A percentile compares a stretch with the other conserved stretches of the same genome.
phyloP scores from a whole-genome alignment of 2,797 vertebrate genomes.

The Sylvilagus floridanus region DNA sequence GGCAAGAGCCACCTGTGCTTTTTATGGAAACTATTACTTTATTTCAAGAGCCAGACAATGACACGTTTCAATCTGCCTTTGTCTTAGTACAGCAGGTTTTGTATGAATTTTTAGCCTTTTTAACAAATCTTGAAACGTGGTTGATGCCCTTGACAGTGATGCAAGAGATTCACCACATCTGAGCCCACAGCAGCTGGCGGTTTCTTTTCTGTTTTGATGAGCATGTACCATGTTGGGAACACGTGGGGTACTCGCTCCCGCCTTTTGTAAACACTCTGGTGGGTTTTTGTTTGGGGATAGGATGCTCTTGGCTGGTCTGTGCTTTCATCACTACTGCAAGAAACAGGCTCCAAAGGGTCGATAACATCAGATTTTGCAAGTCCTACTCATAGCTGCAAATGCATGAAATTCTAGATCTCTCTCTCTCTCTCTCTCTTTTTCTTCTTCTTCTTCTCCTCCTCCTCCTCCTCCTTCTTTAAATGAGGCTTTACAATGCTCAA shows the following conservation, averaged over 20 bases:
- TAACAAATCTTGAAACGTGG: constrained; percentile 76
- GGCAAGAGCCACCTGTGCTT: constrained; percentile 85
- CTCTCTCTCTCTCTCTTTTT: background rate
- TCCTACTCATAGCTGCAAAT: constrained; percentile 52
- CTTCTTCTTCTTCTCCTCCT: too few species aligned
- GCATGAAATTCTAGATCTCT: background rate
- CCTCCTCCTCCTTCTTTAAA: too few species aligned
- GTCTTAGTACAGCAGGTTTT: constrained; percentile 82
- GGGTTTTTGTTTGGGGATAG: constrained; percentile 67
- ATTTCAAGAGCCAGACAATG: constrained; percentile 81
- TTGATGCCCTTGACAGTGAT: constrained; percentile 79
- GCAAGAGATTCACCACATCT: constrained; percentile 64
- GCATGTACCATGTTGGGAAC: constrained; percentile 68
- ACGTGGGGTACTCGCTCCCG: constrained; percentile 63
- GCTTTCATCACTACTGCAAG: constrained; percentile 76
- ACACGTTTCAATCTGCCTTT: constrained; percentile 78
- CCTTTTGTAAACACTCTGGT: constrained; percentile 77
- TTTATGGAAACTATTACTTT: constrained; percentile 84
- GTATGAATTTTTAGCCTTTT: constrained; percentile 82
- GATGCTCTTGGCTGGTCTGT: constrained; percentile 61
- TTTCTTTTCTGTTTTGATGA: constrained; percentile 48
- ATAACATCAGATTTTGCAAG: constrained; percentile 70
- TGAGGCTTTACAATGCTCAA: background rate
- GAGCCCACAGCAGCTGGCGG: constrained; percentile 58
- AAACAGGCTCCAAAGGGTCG: constrained; percentile 61